These are phyloP conservation scores for Columbina picui DNA, from an alignment of 2,113 vertebrate genomes.

Conservation along the genomic window DNA sequence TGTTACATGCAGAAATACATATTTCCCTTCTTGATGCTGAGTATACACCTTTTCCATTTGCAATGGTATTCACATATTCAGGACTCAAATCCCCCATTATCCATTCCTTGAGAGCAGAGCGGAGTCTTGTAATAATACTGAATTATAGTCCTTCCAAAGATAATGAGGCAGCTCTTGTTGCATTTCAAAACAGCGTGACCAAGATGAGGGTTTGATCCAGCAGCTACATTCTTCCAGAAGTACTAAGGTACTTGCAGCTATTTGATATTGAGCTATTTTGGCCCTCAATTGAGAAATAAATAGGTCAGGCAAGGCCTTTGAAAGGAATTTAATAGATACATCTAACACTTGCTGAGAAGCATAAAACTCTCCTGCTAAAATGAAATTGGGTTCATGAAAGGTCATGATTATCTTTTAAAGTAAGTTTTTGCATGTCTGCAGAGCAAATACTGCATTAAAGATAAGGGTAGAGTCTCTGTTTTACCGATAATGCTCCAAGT, in stretches of 20 bases:
- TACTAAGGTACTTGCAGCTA: neutral
- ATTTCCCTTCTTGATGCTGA: neutral
- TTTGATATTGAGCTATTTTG: neutral
- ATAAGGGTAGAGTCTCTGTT: neutral
- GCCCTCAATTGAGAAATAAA: neutral
- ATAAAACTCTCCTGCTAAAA: neutral
- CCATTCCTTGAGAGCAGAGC: neutral
- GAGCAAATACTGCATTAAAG: neutral
- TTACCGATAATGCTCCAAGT: neutral
- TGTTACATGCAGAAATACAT: neutral
- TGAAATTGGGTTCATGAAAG: conserved; percentile 1
- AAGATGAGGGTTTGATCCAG: neutral
- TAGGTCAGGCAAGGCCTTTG: neutral
- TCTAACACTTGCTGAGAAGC: neutral
- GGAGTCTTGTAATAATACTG: neutral
- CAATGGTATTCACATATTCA: neutral
- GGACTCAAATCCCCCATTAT: neutral
- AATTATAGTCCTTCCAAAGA: neutral
- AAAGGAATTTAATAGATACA: neutral
- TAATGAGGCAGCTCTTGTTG: neutral
- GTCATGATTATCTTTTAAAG: neutral
- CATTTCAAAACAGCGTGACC: neutral
- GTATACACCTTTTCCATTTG: neutral
- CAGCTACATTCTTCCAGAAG: neutral
- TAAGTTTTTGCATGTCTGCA: conserved; percentile 14